phyloP scores from a whole-genome alignment of 2,113 vertebrate species.

The Centropristis striata region DNA sequence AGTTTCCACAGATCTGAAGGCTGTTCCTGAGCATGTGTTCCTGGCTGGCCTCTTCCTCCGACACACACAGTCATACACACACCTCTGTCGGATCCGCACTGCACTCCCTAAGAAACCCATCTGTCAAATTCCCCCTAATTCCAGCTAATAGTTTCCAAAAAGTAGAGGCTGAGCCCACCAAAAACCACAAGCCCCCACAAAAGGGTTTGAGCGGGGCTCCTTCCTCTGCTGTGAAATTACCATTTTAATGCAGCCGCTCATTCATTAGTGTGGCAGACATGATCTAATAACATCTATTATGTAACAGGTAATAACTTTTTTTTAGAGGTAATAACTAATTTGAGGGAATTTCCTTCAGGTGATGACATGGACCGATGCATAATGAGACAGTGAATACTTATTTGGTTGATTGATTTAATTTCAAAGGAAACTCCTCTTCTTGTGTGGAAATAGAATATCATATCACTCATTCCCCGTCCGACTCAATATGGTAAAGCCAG shows the following conservation, averaged over 20 bases:
- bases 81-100: conserved; percentile 57
- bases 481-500: too few species aligned
- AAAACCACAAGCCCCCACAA: conserved; percentile 46
- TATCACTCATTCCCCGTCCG: conserved; percentile 15
- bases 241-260: conserved; percentile 20
- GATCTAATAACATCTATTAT: conserved; percentile 59
- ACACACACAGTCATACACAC: conserved; percentile 30
- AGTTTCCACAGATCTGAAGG: conserved; percentile 64
- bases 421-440: conserved; percentile 47
- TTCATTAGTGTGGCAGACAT: conserved; percentile 58
- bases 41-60: conserved; percentile 49
- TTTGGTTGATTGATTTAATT: conserved; percentile 51
- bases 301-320: conserved; percentile 47
- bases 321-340: conserved; percentile 35
- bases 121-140: conserved; percentile 73
- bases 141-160: conserved; percentile 77
- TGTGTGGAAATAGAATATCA: conserved; percentile 30
- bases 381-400: conserved; percentile 28
- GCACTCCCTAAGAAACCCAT: conserved; percentile 65
- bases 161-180: conserved; percentile 37
- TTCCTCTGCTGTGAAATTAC: conserved; percentile 33
- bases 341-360: conserved; percentile 45
- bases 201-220: conserved; percentile 12
- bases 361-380: conserved; percentile 44
- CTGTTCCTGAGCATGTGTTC: conserved; percentile 61